Evolutionary conservation across 2,113 vertebrate species (phyloP).

Genomic region (Cisticola juncidis): DNA sequence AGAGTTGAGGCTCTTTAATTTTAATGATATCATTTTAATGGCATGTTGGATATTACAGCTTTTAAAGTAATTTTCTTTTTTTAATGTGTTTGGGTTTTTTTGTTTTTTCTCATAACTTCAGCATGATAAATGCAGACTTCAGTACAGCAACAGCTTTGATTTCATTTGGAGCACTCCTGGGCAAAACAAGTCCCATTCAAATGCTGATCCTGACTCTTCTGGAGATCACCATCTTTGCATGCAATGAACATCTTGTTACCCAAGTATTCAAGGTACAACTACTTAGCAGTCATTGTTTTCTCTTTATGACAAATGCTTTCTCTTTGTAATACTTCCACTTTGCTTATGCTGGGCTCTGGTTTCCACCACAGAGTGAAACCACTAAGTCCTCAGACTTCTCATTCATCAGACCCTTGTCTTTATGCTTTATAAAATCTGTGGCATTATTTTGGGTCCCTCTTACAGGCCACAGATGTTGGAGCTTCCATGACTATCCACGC

Average conservation of each 20-base stretch:
- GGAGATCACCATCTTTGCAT: constrained; percentile 86
- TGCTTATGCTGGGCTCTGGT: background rate
- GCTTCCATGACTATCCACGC: constrained; percentile 96
- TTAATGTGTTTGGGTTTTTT: background rate
- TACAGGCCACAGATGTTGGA: constrained; percentile 87
- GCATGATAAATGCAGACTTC: constrained; percentile 96
- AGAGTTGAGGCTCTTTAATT: background rate
- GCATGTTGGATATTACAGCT: background rate
- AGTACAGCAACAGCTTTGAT: constrained; percentile 93
- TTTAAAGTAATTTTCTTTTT: background rate
- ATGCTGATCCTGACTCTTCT: constrained; percentile 91
- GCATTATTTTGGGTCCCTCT: background rate
- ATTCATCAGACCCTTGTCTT: background rate
- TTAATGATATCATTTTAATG: background rate
- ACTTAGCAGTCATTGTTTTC: background rate
- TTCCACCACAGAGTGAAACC: background rate
- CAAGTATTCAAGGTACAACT: constrained; percentile 66
- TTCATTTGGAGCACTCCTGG: constrained; percentile 93
- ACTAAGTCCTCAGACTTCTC: background rate
- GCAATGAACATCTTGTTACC: constrained; percentile 85
- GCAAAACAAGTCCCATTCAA: constrained; percentile 93
- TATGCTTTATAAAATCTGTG: background rate
- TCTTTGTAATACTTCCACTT: background rate
- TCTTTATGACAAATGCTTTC: background rate
- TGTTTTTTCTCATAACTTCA: constrained; percentile 33